A percentile compares a stretch with the other conserved stretches of the same genome.
Conservation (phyloP, 2,888 invertebrate species). For the Volucella zonaria region DNA sequence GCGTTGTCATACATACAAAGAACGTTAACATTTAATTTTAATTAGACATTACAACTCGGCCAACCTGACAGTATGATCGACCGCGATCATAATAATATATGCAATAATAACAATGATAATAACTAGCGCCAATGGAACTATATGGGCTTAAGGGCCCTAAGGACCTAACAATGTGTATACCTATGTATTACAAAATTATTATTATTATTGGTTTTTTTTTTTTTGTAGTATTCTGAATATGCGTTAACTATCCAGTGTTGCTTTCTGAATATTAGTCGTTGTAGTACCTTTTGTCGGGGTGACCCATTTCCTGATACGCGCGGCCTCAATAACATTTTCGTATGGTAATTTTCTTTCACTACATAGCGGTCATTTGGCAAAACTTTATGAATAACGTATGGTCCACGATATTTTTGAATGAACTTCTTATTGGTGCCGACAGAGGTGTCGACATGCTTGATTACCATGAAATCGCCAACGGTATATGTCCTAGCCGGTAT, state of each 20-base stretch:
- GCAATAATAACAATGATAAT: too few species aligned
- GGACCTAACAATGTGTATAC: background rate
- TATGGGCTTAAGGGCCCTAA: too few species aligned
- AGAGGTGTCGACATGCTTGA: background rate
- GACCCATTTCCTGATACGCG: background rate
- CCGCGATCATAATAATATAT: too few species aligned
- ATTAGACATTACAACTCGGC: too few species aligned
- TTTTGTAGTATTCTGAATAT: too few species aligned
- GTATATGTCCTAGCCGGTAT: too few species aligned
- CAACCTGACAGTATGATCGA: too few species aligned
- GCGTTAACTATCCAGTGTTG: too few species aligned
- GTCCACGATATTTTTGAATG: background rate
- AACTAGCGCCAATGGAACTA: too few species aligned
- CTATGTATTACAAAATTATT: background rate
- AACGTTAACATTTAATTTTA: too few species aligned
- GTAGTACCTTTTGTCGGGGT: conserved; percentile 5
- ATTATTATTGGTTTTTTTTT: background rate
- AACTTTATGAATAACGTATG: conserved; percentile 10
- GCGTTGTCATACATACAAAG: too few species aligned
- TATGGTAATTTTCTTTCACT: background rate
- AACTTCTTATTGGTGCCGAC: conserved; percentile 5
- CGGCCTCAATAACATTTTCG: background rate
- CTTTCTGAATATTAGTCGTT: background rate
- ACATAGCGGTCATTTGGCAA: background rate
- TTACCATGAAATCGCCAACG: too few species aligned